Conservation (phyloP, 2,888 invertebrate genomes). For the Dicycla oo region DNA sequence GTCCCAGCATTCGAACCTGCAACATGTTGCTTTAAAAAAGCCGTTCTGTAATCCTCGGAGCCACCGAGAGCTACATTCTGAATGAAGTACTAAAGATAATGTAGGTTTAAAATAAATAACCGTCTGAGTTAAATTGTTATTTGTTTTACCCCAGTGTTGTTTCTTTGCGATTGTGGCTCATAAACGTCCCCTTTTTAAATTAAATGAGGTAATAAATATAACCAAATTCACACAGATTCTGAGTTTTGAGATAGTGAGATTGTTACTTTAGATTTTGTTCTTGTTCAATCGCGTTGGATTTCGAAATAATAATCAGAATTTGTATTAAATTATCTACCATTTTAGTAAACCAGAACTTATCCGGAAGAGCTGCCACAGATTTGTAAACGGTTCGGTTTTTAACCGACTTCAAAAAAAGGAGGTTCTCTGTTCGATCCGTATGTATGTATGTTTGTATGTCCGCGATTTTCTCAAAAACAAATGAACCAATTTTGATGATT, state of each 20-base stretch:
- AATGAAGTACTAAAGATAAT: constrained; percentile 23
- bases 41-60: constrained; percentile 1
- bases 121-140: neutral
- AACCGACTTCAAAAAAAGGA: no score
- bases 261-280: no score
- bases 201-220: neutral
- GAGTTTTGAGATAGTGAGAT: no score
- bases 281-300: neutral
- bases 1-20: constrained; percentile 4
- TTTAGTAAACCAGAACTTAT: neutral
- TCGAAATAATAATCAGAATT: neutral
- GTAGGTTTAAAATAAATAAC: constrained; percentile 25
- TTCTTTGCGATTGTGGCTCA: neutral
- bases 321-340: neutral
- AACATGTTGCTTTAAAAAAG: constrained; percentile 32
- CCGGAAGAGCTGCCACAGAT: neutral
- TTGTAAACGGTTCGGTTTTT: neutral
- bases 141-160: constrained; percentile 12
- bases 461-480: no score
- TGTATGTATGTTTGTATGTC: no score
- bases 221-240: neutral
- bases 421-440: no score
- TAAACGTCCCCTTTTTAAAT: neutral
- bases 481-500: no score
- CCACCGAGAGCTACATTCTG: neutral